phyloP scores from a whole-genome alignment of 2,113 vertebrate genomes.

The Amphiprion percula region DNA sequence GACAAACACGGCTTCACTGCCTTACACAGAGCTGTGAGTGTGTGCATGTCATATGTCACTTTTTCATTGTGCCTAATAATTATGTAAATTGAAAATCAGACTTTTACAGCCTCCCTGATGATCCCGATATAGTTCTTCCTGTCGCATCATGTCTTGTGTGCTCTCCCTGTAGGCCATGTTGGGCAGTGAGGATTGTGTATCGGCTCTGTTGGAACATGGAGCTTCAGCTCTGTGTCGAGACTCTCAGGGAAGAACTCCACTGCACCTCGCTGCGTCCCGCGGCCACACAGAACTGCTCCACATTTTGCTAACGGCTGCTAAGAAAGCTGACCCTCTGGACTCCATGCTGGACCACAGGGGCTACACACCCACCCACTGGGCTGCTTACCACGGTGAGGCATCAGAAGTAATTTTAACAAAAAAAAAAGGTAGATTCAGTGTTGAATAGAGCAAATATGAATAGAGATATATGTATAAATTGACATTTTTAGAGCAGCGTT shows the following conservation, averaged over 20 bases:
- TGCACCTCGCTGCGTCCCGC: conserved; percentile 92
- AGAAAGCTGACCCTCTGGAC: conserved; percentile 92
- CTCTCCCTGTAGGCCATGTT: conserved; percentile 86
- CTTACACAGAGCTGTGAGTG: conserved; percentile 92
- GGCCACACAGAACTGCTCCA: conserved; percentile 89
- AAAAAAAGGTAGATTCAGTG: neutral
- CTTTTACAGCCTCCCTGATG: neutral
- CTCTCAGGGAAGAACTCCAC: conserved; percentile 90
- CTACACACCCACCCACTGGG: conserved; percentile 96
- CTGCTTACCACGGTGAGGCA: conserved; percentile 92
- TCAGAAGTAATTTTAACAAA: neutral
- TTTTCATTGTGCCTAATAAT: neutral
- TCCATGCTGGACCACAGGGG: conserved; percentile 92
- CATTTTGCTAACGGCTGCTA: conserved; percentile 88
- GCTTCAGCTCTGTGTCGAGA: conserved; percentile 94
- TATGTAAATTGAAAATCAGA: neutral
- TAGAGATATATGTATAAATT: neutral
- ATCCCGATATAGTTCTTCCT: neutral
- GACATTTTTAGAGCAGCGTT: neutral
- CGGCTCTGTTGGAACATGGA: conserved; percentile 93
- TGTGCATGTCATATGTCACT: neutral
- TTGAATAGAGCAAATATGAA: neutral
- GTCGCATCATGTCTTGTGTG: neutral
- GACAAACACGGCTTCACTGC: conserved; percentile 93
- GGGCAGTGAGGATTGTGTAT: conserved; percentile 91